Percentiles rank a stretch among this genome's conserved stretches.
phyloP scores from a whole-genome alignment of 2,888 invertebrate species.

The Steinernema carpocapsae region DNA sequence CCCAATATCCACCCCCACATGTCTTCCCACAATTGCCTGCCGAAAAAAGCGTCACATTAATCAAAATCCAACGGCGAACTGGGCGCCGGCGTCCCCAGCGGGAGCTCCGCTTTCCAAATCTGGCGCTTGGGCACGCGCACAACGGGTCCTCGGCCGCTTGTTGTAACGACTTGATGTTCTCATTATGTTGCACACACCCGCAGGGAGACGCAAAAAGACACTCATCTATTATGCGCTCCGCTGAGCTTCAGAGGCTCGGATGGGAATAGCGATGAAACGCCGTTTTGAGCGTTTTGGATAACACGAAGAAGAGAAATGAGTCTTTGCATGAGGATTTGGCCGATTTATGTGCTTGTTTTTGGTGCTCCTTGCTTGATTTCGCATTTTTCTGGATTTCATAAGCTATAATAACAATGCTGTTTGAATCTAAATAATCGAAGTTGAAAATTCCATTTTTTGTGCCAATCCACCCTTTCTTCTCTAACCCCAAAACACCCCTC shows the following conservation, averaged over 20 bases:
- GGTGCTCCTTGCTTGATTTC: background rate
- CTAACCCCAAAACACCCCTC: too few species aligned
- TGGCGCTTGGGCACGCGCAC: background rate
- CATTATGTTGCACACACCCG: constrained; percentile 25
- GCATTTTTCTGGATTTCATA: background rate
- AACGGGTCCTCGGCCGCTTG: background rate
- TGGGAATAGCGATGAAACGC: too few species aligned
- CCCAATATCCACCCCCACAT: background rate
- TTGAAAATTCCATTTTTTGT: too few species aligned
- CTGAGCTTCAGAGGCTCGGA: background rate
- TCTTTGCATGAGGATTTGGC: too few species aligned
- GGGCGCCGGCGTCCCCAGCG: background rate
- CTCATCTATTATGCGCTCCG: constrained; percentile 20
- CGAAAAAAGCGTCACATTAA: constrained; percentile 14
- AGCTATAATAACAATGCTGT: too few species aligned
- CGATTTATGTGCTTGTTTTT: too few species aligned
- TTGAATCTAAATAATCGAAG: too few species aligned
- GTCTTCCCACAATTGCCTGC: background rate
- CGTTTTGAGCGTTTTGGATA: too few species aligned
- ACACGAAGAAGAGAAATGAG: too few species aligned
- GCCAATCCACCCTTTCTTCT: too few species aligned
- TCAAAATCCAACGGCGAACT: background rate
- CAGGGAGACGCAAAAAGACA: background rate
- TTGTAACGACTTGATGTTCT: constrained; percentile 25
- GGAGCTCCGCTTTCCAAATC: background rate